These are phyloP conservation scores for Drosophila kanekoi DNA, from an alignment of 2,888 invertebrate genomes.

Conservation along the genomic window DNA sequence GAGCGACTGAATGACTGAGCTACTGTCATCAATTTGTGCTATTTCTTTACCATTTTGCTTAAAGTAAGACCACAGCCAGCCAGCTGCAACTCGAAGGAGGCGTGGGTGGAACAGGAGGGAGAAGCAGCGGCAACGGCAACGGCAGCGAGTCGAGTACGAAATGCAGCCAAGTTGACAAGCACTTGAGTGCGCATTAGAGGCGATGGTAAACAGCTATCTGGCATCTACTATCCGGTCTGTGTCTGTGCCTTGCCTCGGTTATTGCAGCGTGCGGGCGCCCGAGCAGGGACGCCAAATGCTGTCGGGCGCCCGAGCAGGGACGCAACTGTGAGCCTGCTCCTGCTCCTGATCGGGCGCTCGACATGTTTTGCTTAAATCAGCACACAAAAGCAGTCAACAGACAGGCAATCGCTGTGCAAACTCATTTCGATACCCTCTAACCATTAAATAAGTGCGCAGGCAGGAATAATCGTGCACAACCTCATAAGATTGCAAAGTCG, in stretches of 20 bases:
- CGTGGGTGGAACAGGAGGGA: too few relatives aligned
- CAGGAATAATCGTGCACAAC: background rate
- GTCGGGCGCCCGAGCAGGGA: conserved; percentile 2
- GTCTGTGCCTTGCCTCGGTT: background rate
- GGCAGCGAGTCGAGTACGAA: conserved; percentile 17
- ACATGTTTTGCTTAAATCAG: conserved; percentile 27
- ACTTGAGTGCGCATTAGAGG: conserved; percentile 73
- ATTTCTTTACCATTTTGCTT: conserved; percentile 58
- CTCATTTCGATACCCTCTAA: conserved; percentile 11
- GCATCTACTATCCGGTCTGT: conserved; percentile 19
- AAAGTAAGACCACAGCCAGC: conserved; percentile 29
- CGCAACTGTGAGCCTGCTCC: background rate
- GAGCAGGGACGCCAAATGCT: background rate
- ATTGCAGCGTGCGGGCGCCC: background rate
- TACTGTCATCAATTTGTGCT: conserved; percentile 72
- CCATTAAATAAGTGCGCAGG: background rate
- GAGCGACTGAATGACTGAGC: conserved; percentile 35
- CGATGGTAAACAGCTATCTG: conserved; percentile 55
- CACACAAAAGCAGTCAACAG: conserved; percentile 23
- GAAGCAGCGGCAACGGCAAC: background rate
- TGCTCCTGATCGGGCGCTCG: conserved; percentile 16
- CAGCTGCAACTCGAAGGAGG: conserved; percentile 5
- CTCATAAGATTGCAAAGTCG: too few relatives aligned
- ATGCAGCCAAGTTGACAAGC: conserved; percentile 65
- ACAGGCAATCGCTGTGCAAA: conserved; percentile 12